Conservation (phyloP, 2,113 vertebrate genomes). For the Sylvilagus bachmani region DNA sequence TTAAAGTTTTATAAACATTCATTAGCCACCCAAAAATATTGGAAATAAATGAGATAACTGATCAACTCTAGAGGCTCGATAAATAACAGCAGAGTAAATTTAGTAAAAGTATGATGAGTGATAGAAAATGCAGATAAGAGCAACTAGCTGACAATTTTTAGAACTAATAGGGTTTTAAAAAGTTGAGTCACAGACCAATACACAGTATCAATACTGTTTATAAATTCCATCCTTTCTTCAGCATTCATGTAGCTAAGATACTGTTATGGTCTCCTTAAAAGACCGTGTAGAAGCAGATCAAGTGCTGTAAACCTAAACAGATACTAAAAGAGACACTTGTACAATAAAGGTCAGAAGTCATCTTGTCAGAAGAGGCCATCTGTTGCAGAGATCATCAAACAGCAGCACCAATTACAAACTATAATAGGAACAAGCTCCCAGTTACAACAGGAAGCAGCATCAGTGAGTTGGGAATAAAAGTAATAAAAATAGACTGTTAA, state of each 20-base stretch:
- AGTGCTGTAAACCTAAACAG: constrained; percentile 82
- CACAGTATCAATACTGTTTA: neutral
- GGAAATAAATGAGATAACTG: neutral
- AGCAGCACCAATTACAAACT: constrained; percentile 16
- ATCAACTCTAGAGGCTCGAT: neutral
- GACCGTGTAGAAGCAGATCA: neutral
- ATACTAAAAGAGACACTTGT: constrained; percentile 78
- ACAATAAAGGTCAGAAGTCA: constrained; percentile 87
- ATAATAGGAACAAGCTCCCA: neutral
- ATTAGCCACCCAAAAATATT: neutral
- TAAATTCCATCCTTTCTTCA: neutral
- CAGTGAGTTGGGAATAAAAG: neutral
- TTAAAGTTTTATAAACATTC: neutral
- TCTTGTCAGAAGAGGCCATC: constrained; percentile 92
- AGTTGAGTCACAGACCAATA: constrained; percentile 4
- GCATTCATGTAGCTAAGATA: neutral
- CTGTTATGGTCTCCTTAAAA: neutral
- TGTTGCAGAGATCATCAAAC: constrained; percentile 93
- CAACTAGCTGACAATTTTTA: neutral
- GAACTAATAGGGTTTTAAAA: constrained; percentile 13
- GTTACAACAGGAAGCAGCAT: neutral
- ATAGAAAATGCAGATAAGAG: neutral
- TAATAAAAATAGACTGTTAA: neutral
- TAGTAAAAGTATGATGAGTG: neutral
- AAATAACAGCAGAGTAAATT: neutral